Base-by-base conservation (phyloP, 2,797 vertebrate species). In the Oophaga sylvatica region DNA sequence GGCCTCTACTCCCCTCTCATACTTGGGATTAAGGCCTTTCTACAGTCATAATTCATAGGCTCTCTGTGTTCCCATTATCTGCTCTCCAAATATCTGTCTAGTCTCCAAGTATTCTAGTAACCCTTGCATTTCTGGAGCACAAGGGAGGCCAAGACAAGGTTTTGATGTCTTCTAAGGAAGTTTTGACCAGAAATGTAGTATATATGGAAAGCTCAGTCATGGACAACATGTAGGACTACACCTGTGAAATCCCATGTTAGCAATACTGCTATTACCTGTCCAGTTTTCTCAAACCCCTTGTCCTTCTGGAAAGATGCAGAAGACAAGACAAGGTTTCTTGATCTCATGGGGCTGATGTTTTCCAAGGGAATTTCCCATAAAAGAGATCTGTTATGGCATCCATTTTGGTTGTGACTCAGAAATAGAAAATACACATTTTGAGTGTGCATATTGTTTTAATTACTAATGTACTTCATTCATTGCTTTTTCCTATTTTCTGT, bases 1-100 rank as follows among this genome's bases (percentile, higher is more conserved):
- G 71, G 10, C 78, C 59, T 71, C 83, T 53, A 20, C 26, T 35
- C 26, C 26, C 62, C 16, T 19, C 31, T 29, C 56, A 57, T 75
- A 85, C 83, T 77, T 26, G 17, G 83, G 70, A 89, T 89, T 81
- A 77, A 48, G 87, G 41, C 12, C 29, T 85, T 60, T 80, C 71
- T 56, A 26, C 10, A 20, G 19, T 68, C 68, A 73, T 88, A 88
- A 84, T 56, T 88, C 87, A 88, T 78, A 2, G 22, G 35, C 41
- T 48, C 68, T 29, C 57, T 70, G 45, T 71, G 84, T 80, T 85
- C 83, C 75, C 68, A 31, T 67, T 35, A 62, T 78, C 41, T 83
- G 75, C 63, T 57, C 16, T 70, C 60, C 13, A 78, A 56, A 65
- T 79, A 68, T 85, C 62, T 79, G 83, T 26, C 70, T 84, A 16